Conservation (phyloP, 2,113 vertebrate species). For the Variabilichromis moorii region DNA sequence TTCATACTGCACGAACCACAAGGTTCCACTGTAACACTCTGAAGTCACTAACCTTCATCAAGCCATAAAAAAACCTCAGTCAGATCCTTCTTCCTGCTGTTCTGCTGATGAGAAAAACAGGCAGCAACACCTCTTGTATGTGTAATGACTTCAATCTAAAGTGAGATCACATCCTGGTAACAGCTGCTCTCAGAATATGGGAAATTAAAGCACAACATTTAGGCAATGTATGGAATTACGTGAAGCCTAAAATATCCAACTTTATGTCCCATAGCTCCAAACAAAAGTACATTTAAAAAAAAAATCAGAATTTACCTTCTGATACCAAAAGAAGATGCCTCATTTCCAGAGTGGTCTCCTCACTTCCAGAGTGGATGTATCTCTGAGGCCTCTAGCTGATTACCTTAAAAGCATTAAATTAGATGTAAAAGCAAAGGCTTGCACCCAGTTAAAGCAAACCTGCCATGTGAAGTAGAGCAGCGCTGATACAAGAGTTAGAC, state of each 20-base stretch:
- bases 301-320: not conserved
- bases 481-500: slow-evolving; percentile 1
- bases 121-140: slow-evolving; percentile 21
- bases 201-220: not conserved
- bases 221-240: not conserved
- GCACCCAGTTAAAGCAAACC: not conserved
- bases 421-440: not conserved
- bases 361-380: not conserved
- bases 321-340: not conserved
- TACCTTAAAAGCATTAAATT: not conserved
- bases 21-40: not conserved
- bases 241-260: not conserved
- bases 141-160: slow-evolving; percentile 17
- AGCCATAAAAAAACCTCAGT: not conserved
- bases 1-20: not conserved
- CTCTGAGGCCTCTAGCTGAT: not conserved
- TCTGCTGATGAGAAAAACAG: slow-evolving; percentile 6
- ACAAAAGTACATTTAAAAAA: not conserved
- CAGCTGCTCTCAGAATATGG: slow-evolving; percentile 14
- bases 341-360: not conserved
- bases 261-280: not conserved
- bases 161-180: slow-evolving; percentile 14
- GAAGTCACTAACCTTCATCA: not conserved
- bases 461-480: not conserved
- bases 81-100: not conserved